These are phyloP conservation scores for Ypsolopha sequella DNA, from an alignment of 2,888 invertebrate genomes.

Conservation along the genomic window DNA sequence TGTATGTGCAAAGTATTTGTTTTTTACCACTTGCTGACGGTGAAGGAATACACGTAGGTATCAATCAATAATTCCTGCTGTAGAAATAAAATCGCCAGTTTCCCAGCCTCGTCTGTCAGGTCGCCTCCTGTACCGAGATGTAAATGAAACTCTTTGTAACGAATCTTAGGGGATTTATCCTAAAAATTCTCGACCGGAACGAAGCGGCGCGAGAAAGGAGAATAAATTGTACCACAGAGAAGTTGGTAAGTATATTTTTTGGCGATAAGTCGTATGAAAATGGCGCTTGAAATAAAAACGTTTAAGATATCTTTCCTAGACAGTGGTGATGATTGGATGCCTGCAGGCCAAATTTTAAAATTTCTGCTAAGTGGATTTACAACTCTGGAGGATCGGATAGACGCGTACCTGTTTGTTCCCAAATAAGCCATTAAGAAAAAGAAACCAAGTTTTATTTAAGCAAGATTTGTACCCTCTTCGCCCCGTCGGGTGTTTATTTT, in stretches of 20 bases:
- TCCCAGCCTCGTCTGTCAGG: not conserved
- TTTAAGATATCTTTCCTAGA: not conserved
- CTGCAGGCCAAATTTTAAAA: not conserved
- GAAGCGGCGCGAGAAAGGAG: constrained; percentile 34
- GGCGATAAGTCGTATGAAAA: not conserved
- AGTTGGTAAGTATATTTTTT: constrained; percentile 24
- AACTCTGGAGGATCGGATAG: too few species aligned
- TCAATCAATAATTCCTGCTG: too few species aligned
- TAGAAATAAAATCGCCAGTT: constrained; percentile 1
- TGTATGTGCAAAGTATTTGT: too few species aligned
- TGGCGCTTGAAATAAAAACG: not conserved
- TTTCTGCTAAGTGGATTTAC: not conserved
- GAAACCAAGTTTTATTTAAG: too few species aligned
- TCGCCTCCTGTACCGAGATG: constrained; percentile 23
- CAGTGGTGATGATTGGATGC: too few species aligned
- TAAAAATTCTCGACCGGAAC: constrained; percentile 46
- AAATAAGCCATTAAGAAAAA: too few species aligned
- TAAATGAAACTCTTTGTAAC: constrained; percentile 64
- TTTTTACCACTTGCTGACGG: too few species aligned
- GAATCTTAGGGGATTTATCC: constrained; percentile 62
- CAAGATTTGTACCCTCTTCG: too few species aligned
- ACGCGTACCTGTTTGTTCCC: too few species aligned
- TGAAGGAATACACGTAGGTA: too few species aligned
- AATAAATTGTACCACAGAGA: constrained; percentile 38
- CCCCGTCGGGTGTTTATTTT: too few species aligned